Evolutionary conservation across 2,888 invertebrate genomes (phyloP).

Genomic region (Hermodice carunculata): DNA sequence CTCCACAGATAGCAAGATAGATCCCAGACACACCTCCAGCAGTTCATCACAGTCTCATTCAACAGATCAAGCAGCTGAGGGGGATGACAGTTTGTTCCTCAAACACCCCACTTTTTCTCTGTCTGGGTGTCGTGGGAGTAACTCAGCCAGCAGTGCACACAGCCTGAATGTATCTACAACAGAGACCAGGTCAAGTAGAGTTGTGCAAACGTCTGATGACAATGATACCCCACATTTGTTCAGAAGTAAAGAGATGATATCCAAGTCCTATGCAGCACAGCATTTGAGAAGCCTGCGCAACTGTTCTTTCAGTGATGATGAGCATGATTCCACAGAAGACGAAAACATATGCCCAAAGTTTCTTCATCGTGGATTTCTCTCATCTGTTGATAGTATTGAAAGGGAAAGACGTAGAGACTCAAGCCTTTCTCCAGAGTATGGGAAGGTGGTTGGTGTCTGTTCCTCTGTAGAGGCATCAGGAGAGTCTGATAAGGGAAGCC

Average conservation of each 20-base stretch:
- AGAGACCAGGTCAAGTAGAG: no score
- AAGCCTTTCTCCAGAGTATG: background rate
- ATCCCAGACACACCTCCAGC: no score
- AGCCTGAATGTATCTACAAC: no score
- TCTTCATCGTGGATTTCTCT: no score
- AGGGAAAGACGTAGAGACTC: constrained; percentile 9
- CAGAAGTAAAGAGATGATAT: constrained; percentile 52
- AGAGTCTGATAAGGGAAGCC: no score
- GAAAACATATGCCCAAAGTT: no score
- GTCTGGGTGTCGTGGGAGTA: no score
- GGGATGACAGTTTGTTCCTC: background rate
- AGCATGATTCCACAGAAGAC: background rate
- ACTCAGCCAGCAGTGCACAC: no score
- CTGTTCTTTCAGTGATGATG: background rate
- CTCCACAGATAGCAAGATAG: no score
- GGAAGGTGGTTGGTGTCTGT: background rate
- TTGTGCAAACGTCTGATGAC: constrained; percentile 5
- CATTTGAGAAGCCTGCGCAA: constrained; percentile 53
- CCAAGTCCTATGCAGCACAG: constrained; percentile 57
- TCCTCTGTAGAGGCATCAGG: constrained; percentile 8
- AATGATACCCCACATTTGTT: constrained; percentile 45
- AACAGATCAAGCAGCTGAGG: background rate
- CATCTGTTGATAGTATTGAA: constrained; percentile 27
- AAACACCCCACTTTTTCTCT: no score
- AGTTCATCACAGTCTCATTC: no score